Conservation (phyloP, 2,888 invertebrate genomes). For the Osedax frankpressi region DNA sequence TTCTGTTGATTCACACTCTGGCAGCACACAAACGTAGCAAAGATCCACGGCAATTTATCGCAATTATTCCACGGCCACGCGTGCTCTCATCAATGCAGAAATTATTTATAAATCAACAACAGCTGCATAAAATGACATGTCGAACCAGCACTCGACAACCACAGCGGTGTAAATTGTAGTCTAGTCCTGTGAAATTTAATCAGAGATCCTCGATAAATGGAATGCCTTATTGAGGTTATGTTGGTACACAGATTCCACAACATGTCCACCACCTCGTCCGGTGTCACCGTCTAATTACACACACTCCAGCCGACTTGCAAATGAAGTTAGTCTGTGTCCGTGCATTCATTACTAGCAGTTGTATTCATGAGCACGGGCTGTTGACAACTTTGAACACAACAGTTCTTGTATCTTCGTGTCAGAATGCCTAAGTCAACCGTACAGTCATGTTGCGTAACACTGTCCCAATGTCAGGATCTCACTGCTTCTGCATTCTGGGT, state of each 20-base stretch:
- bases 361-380: not conserved
- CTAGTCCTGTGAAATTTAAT: conserved; percentile 5
- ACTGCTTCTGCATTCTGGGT: not conserved
- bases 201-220: not conserved
- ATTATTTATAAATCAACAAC: conserved; percentile 9
- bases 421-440: not conserved
- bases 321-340: not conserved
- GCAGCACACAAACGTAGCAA: not conserved
- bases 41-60: not conserved
- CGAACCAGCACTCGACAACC: conserved; percentile 1
- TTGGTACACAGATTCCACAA: not conserved
- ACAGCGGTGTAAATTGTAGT: not conserved
- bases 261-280: not conserved
- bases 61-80: conserved; percentile 7
- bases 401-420: conserved; percentile 1
- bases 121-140: conserved; percentile 1
- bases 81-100: conserved; percentile 2
- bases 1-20: not conserved
- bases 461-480: not conserved
- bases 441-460: not conserved
- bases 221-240: not conserved
- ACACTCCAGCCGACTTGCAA: conserved; percentile 1
- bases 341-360: not conserved
- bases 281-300: not conserved
- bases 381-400: not conserved